Percentiles rank a stretch among this genome's conserved stretches.
Evolutionary conservation across 2,888 invertebrate species (phyloP).

Genomic region (Lasiommata megera): DNA sequence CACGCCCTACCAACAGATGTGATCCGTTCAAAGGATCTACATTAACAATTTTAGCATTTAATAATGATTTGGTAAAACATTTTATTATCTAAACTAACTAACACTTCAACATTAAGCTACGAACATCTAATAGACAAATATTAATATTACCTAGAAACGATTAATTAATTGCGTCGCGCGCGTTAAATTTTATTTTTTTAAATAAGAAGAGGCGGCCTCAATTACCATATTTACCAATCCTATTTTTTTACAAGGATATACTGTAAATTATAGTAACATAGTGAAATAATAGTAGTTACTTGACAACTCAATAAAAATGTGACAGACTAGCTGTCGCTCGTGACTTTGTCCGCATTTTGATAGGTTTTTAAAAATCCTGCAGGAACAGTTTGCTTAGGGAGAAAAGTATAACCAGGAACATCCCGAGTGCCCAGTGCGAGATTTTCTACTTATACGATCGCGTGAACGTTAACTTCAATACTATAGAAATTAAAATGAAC

Average conservation of each 20-base stretch:
- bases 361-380: no score
- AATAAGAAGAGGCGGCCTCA: slow-evolving; percentile 74
- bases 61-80: slow-evolving; percentile 71
- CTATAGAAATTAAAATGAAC: no score
- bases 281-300: no score
- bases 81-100: slow-evolving; percentile 21
- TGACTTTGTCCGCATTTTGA: no score
- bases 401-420: no score
- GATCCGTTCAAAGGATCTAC: slow-evolving; percentile 6
- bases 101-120: slow-evolving; percentile 46
- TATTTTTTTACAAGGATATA: not conserved
- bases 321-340: no score
- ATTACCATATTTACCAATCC: slow-evolving; percentile 56
- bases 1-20: slow-evolving; percentile 1
- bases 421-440: no score
- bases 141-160: not conserved
- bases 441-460: no score
- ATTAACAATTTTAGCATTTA: slow-evolving; percentile 30
- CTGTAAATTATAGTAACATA: no score
- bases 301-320: no score
- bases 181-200: slow-evolving; percentile 58
- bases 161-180: not conserved
- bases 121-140: slow-evolving; percentile 51
- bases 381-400: no score
- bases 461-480: no score